A percentile compares a stretch with the other conserved stretches of the same genome.
These are phyloP conservation scores for Heliconius aoede DNA, from an alignment of 2,888 invertebrate species.

Conservation along the genomic window DNA sequence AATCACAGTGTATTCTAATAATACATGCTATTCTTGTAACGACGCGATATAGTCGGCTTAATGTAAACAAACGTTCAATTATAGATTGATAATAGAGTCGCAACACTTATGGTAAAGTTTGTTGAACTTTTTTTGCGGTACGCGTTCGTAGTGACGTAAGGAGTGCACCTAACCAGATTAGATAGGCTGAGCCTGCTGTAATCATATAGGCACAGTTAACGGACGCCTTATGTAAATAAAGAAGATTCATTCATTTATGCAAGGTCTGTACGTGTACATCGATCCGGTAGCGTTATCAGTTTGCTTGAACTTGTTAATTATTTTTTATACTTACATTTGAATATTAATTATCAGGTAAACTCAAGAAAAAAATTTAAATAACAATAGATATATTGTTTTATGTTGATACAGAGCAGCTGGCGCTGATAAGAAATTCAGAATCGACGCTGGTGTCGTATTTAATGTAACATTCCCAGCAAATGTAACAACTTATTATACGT, in stretches of 20 bases:
- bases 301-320: conserved; percentile 4
- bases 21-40: conserved; percentile 14
- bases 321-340: conserved; percentile 18
- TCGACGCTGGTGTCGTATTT: conserved; percentile 29
- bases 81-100: conserved; percentile 50
- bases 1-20: conserved; percentile 1
- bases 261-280: conserved; percentile 54
- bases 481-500: background rate
- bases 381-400: conserved; percentile 41
- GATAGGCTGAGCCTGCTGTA: conserved; percentile 66
- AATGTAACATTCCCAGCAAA: background rate
- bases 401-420: conserved; percentile 37
- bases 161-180: conserved; percentile 77
- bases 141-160: conserved; percentile 71
- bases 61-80: conserved; percentile 53
- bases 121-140: conserved; percentile 77
- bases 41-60: conserved; percentile 44
- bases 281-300: conserved; percentile 60
- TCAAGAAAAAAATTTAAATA: conserved; percentile 42
- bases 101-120: conserved; percentile 63
- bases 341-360: conserved; percentile 33
- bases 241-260: conserved; percentile 59
- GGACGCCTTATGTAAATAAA: conserved; percentile 60
- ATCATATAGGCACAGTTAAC: conserved; percentile 57
- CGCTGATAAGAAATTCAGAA: conserved; percentile 26